phyloP scores from a whole-genome alignment of 2,797 vertebrate species.

The Alfaro cultratus region DNA sequence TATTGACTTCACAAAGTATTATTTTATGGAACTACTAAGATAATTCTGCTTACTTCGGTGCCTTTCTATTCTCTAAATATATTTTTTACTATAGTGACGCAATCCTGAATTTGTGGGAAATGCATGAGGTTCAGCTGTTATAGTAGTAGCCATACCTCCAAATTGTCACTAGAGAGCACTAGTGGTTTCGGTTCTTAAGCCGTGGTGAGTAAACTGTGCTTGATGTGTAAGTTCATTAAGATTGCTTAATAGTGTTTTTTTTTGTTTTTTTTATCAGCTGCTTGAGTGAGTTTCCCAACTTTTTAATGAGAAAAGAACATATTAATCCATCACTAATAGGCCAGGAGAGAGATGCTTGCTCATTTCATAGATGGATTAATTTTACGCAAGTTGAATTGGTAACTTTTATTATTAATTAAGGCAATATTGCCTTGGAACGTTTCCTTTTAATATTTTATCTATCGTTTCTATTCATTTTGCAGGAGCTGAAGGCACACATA shows the following conservation, averaged over 20 bases:
- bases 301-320: constrained; percentile 8
- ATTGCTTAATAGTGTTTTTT: neutral
- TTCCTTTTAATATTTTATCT: constrained; percentile 17
- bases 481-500: constrained; percentile 92
- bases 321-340: neutral
- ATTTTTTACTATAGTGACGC: neutral
- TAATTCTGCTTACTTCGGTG: neutral
- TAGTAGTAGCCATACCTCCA: constrained; percentile 11
- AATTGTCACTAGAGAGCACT: constrained; percentile 69
- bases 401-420: constrained; percentile 53
- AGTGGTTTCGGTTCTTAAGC: constrained; percentile 20
- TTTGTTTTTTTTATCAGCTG: neutral
- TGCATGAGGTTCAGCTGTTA: neutral
- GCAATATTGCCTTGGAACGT: constrained; percentile 19
- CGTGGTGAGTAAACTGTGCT: neutral
- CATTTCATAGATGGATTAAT: constrained; percentile 40
- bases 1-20: neutral
- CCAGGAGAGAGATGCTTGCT: neutral
- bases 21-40: neutral
- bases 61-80: neutral
- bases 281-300: neutral
- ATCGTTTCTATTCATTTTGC: constrained; percentile 25
- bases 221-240: neutral
- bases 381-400: constrained; percentile 36
- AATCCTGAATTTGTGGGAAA: constrained; percentile 3